Evolutionary conservation across 2,888 invertebrate genomes (phyloP), one percentile per base, ranked within the genome.

Genomic region (Vanessa cardui): DNA sequence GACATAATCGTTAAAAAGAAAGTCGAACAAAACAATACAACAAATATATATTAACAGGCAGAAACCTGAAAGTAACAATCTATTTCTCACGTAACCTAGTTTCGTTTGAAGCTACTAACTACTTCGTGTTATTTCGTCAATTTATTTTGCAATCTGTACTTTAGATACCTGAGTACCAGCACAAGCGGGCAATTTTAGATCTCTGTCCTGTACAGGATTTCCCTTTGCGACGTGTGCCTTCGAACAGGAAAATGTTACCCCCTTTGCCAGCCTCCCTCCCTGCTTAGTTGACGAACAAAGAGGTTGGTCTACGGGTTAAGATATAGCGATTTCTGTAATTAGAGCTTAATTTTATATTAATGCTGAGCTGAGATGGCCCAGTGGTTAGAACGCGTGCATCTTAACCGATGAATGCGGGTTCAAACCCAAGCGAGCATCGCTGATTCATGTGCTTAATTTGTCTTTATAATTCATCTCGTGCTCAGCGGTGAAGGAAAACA

Each of bases 201-300:
- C 85, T 85, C 86, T 90, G 92, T 91, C 92, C 92, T 92, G 89
- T 89, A 86, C 90, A 89, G 91, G 89, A 88, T 90, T 90, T 89
- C 89, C 89, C 85, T 88, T 87, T 86, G 88, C 89, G 87, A 90
- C 88, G 91, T 92, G 92, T 90, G 90, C 90, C 89, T 89, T 88
- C 89, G 89, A 90, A 91, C 90, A 90, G 91, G 90, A 85, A 89
- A 88, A 88, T 84, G 87, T 85, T 83, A 83, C 86, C 87, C 84
- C 84, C 83, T 76, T 39, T 77, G 75, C 80, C 80, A 77, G 80
- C 83, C 82, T 74, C 81, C 80, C 77, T 68, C 85, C 83, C 82
- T 84, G 87, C 88, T 89, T 89, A 88, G 89, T 89, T 89, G 87
- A 87, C 88, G 89, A 85, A 84, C 84, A 76, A 74, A 76, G 68